Conservation (phyloP, 2,113 vertebrate genomes). For the Chelonoidis abingdonii region DNA sequence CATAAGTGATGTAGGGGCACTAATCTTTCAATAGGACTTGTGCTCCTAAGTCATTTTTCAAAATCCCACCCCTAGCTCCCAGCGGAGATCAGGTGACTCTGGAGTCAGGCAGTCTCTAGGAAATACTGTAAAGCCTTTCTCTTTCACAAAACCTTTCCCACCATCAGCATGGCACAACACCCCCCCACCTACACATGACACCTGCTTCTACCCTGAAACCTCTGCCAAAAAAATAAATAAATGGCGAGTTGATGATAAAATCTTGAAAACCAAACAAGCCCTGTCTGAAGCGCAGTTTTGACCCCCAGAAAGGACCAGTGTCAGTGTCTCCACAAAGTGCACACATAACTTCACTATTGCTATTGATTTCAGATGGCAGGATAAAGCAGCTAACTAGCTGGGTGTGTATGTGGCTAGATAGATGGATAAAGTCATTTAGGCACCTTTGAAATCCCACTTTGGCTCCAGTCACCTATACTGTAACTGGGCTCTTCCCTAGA, state of each 20-base stretch:
- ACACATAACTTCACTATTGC: neutral
- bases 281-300: neutral
- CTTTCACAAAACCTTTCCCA: neutral
- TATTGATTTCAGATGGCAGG: neutral
- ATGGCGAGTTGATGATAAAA: neutral
- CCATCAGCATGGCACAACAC: too few relatives aligned
- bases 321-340: neutral
- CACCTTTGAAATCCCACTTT: neutral
- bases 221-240: neutral
- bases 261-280: neutral
- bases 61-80: neutral
- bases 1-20: neutral
- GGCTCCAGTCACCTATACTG: neutral
- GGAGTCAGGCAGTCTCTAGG: neutral
- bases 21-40: neutral
- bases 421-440: rapidly evolving
- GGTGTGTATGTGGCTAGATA: neutral
- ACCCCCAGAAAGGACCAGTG: neutral
- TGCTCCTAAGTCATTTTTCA: neutral
- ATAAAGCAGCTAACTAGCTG: neutral
- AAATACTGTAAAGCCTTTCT: neutral
- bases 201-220: neutral
- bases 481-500: neutral
- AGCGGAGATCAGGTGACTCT: neutral
- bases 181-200: neutral